These are phyloP conservation scores for Zosterops hypoxanthus DNA, from an alignment of 2,113 vertebrate genomes.

Conservation along the genomic window DNA sequence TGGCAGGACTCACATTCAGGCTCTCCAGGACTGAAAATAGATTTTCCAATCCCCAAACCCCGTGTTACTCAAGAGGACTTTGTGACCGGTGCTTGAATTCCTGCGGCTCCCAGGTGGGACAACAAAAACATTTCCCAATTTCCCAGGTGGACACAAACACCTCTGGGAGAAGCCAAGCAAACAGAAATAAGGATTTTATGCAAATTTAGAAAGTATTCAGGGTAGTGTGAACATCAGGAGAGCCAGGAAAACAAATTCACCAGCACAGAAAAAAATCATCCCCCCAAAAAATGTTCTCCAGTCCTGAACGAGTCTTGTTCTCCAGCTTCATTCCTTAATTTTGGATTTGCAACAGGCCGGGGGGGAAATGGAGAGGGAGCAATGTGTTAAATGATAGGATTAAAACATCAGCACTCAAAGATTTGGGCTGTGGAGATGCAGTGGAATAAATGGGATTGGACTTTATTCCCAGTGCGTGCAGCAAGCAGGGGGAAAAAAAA, in stretches of 20 bases:
- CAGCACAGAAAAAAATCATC: background rate
- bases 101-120: background rate
- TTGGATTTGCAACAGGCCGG: background rate
- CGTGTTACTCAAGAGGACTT: background rate
- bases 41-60: background rate
- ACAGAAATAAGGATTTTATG: background rate
- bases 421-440: fast-evolving
- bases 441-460: background rate
- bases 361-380: background rate
- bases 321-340: background rate
- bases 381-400: fast-evolving
- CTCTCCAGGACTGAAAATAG: background rate
- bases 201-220: too few relatives aligned
- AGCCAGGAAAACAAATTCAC: background rate
- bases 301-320: fast-evolving
- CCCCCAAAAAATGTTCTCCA: background rate
- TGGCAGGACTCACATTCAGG: background rate
- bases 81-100: background rate
- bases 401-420: background rate
- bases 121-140: background rate
- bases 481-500: background rate
- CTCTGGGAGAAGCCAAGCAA: background rate
- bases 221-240: background rate
- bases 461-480: background rate
- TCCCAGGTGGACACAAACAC: background rate